Evolutionary conservation across 2,888 invertebrate species (phyloP), one percentile per base, ranked within the genome.

Genomic region (Thymelicus sylvestris): DNA sequence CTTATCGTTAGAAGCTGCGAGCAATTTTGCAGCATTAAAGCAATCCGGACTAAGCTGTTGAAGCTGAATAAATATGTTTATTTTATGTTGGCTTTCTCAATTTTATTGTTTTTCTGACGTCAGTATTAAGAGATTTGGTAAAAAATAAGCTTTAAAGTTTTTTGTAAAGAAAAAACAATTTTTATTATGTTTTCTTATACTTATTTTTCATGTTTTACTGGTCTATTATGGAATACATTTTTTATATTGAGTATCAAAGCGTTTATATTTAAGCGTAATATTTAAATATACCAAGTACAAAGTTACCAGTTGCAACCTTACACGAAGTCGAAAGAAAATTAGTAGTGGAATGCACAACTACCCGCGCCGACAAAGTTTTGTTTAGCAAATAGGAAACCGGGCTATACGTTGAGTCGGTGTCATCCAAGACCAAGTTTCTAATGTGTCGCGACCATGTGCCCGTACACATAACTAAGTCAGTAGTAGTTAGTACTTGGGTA

Each of bases 391-490:
- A 59, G 15, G 44, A 66, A 66, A 67, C 66, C 19, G 10, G 41
- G 41, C 41, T 60, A 41, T 60, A 41, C 8, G 41, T 3, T 60
- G 60, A 60, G 41, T 10, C 41, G 19, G 64, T 65, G 48, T 57
- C 50, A 41, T 70, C 50, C 41, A 60, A 39, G 55, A 60, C 41
- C n/a, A 70, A 70, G 70, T 70, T 70, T 66, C 13, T 65, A 66
- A 60, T 66, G 50, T 44, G 65, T 61, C 19, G 60, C 60, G 59
- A 59, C 63, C 57, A 59, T 62, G 69, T 64, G 57, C 50, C 52
- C 65, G 39, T 70, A 67, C 48, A 65, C 60, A 66, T 70, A 70
- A 70, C 70, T 70, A 70, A 70, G 65, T 70, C 70, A 66, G 65
- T 70, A 70, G 60, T 50, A 70, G 65, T 70, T 70, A 70, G 70